Conservation (phyloP, 2,113 vertebrate genomes). For the Melanocharis versteri region DNA sequence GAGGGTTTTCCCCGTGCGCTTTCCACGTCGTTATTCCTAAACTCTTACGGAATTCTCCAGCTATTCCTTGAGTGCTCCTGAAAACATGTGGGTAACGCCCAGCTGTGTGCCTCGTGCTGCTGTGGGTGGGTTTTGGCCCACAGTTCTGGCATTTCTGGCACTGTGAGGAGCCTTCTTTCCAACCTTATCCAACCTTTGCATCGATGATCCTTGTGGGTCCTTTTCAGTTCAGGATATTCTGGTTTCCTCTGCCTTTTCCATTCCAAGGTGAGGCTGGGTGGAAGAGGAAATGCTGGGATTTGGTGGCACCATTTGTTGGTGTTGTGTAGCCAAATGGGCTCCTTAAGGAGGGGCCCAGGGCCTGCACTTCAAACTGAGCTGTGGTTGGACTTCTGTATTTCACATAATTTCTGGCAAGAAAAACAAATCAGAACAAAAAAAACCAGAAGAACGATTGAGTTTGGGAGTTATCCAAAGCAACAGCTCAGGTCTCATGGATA, state of each 20-base stretch:
- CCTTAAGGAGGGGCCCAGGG: not conserved
- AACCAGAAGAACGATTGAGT: rapidly evolving
- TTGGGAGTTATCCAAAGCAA: not conserved
- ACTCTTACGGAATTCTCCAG: not conserved
- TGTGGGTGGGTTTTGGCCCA: rapidly evolving
- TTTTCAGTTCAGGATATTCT: rapidly evolving
- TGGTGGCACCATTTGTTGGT: rapidly evolving
- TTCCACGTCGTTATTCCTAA: not conserved
- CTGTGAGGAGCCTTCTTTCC: not conserved
- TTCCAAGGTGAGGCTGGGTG: rapidly evolving
- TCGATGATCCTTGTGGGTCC: rapidly evolving
- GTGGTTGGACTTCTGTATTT: rapidly evolving
- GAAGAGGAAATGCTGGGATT: rapidly evolving
- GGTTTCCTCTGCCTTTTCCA: not conserved
- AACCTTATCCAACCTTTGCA: not conserved
- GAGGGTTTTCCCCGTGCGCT: rapidly evolving
- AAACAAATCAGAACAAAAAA: not conserved
- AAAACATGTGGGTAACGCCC: rapidly evolving
- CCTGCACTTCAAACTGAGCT: rapidly evolving
- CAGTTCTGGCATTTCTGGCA: rapidly evolving
- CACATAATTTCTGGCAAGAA: rapidly evolving
- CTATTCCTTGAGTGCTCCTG: not conserved
- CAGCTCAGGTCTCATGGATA: rapidly evolving
- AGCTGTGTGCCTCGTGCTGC: rapidly evolving
- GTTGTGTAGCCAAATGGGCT: rapidly evolving